Evolutionary conservation across 1,140 invertebrate genomes (phyloP), one percentile per base, ranked within the genome.

Genomic region (Drosophila leontia): DNA sequence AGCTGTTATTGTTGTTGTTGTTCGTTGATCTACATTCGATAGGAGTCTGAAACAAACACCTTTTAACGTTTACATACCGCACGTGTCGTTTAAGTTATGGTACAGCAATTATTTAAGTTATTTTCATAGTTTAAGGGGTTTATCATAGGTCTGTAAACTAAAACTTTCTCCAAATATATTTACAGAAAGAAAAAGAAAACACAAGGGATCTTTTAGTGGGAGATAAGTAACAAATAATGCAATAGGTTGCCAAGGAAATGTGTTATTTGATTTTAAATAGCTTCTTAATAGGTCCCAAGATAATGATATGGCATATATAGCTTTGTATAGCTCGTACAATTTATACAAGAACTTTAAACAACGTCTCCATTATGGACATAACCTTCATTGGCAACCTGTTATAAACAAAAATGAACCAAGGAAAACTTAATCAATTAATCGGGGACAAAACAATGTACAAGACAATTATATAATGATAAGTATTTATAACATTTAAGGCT

Each of bases 371-470:
- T 34, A 9, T 7, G 1, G 32, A 34, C 8, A 8, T 29, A 29
- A 29, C 13, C 3, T 26, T 51, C 53, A 15, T 55, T 55, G 37
- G 23, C 39, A 61, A 61, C 56, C 13, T 3, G 1, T 23, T 3
- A 23, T 6, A n/a, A 64, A 64, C 15, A 7, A 6, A 59, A 57
- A 62, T 3, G 1, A 59, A 45, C 51, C 17, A 45, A 23, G 4
- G 3, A 23, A n/a, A 67, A 9, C 47, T 45, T 32, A n/a, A 39
- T 69, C 45, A 34, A 23, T 51, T 64, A 44, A 67, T 48, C n/a
- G 63, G 51, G 78, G 84, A 88, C 84, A 88, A 84, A 81, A 88
- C 78, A 88, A 88, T 90, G 65, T 88, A 88, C 84, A 90, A 90
- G 85, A 90, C 84, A 88, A 88, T 87, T 84, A 75, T 78, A 70